These are phyloP conservation scores for Miniopterus natalensis DNA, from an alignment of 2,113 vertebrate species.

Conservation along the genomic window DNA sequence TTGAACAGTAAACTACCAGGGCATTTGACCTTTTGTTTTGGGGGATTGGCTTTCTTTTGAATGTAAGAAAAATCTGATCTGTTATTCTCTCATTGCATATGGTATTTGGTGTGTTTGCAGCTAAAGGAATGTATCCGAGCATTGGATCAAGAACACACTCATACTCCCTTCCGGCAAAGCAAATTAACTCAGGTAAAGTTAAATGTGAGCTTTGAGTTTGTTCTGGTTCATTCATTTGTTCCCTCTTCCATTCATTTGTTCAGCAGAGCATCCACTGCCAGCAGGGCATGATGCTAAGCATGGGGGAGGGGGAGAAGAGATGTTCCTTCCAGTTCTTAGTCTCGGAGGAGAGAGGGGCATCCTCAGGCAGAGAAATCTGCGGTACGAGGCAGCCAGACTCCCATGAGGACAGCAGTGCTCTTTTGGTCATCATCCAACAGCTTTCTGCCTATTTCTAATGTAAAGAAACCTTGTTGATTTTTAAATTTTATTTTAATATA, in stretches of 20 bases:
- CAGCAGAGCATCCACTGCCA: not conserved
- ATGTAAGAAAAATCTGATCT: slow-evolving; percentile 40
- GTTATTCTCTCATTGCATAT: not conserved
- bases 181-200: slow-evolving; percentile 94
- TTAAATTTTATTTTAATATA: not conserved
- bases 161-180: slow-evolving; percentile 96
- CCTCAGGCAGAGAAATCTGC: not conserved
- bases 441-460: slow-evolving; percentile 23
- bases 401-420: not conserved
- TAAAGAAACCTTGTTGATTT: not conserved
- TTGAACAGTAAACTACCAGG: slow-evolving; percentile 5
- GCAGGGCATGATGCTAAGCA: not conserved
- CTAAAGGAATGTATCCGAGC: slow-evolving; percentile 97
- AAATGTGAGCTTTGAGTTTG: slow-evolving; percentile 27
- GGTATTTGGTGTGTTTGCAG: slow-evolving; percentile 82
- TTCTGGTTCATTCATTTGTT: slow-evolving; percentile 43
- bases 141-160: slow-evolving; percentile 92
- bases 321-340: not conserved
- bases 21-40: not conserved
- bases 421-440: not conserved
- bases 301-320: not conserved
- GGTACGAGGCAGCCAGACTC: too few relatives aligned
- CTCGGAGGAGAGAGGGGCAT: not conserved
- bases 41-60: slow-evolving; percentile 29
- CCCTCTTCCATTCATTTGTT: slow-evolving; percentile 44